phyloP scores from a whole-genome alignment of 2,113 vertebrate species.

The Salminus brasiliensis region DNA sequence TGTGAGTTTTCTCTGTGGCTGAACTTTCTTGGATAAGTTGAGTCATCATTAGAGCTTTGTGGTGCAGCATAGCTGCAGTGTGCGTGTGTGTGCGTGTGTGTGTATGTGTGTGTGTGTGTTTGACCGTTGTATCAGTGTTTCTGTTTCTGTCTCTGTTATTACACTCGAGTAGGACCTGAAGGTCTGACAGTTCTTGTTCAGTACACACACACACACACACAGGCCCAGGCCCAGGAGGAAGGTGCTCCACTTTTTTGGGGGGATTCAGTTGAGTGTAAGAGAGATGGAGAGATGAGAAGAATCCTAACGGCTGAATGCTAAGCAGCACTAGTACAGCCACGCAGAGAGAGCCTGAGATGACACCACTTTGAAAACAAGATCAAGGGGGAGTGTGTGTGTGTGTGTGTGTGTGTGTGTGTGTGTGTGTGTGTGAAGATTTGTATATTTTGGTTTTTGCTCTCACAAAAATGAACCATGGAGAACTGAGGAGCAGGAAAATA shows the following conservation, averaged over 20 bases:
- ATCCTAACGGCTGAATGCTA: constrained; percentile 14
- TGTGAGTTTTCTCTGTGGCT: constrained; percentile 21
- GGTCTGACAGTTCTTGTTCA: neutral
- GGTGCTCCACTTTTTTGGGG: neutral
- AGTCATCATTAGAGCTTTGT: constrained; percentile 23
- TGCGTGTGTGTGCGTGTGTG: constrained; percentile 22
- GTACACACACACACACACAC: neutral
- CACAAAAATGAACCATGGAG: too few relatives aligned
- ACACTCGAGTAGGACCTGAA: neutral
- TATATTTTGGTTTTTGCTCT: too few relatives aligned
- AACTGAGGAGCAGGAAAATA: too few relatives aligned
- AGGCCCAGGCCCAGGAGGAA: neutral
- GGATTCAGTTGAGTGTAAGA: neutral
- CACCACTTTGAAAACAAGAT: constrained; percentile 55
- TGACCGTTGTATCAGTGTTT: constrained; percentile 32
- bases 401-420: constrained; percentile 36
- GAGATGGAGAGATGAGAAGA: neutral
- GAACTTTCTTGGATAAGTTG: constrained; percentile 21
- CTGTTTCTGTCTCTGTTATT: neutral
- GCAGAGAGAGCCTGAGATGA: constrained; percentile 20
- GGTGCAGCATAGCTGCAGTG: constrained; percentile 4
- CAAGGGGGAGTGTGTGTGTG: constrained; percentile 18
- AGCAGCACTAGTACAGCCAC: neutral
- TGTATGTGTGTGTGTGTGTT: constrained; percentile 20
- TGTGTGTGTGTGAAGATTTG: constrained; percentile 14